A percentile compares a stretch with the other conserved stretches of the same genome.
Conservation (phyloP, 2,888 invertebrate genomes). For the Morpho helenor region DNA sequence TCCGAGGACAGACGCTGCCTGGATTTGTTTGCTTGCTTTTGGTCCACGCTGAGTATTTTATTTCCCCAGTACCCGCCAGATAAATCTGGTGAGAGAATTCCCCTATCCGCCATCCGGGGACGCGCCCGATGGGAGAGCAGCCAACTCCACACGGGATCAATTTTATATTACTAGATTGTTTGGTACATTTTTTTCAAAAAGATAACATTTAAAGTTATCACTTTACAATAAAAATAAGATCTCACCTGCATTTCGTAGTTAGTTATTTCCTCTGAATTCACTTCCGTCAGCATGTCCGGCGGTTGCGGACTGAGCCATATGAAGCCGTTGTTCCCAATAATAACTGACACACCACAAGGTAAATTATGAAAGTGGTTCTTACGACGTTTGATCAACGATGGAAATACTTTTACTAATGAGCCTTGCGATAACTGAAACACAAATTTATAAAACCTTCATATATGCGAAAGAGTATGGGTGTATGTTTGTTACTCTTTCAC, state of each 20-base stretch:
- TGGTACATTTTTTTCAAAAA: too few relatives aligned
- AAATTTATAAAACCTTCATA: neutral
- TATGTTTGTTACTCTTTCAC: too few relatives aligned
- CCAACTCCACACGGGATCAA: too few relatives aligned
- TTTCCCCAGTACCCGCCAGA: too few relatives aligned
- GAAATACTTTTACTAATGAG: conserved; percentile 92
- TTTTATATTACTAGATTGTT: too few relatives aligned
- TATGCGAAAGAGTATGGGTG: too few relatives aligned
- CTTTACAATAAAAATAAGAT: conserved; percentile 77
- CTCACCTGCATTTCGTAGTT: conserved; percentile 48
- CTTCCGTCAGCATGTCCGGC: conserved; percentile 64
- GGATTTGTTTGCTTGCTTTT: too few relatives aligned
- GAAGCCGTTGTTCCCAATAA: conserved; percentile 97
- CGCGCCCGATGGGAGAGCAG: too few relatives aligned
- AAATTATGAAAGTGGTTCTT: conserved; percentile 98
- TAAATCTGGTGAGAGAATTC: too few relatives aligned
- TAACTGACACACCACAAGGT: conserved; percentile 93
- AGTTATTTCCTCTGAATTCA: conserved; percentile 59
- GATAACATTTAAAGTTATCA: conserved; percentile 36
- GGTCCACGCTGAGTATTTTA: too few relatives aligned
- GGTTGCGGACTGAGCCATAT: conserved; percentile 92
- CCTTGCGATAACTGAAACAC: conserved; percentile 88
- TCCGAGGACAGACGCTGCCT: too few relatives aligned
- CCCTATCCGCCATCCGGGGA: too few relatives aligned
- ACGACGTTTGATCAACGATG: conserved; percentile 93